These are phyloP conservation scores for Tauraco hartlaubi DNA, from an alignment of 2,797 vertebrate genomes.

Conservation along the genomic window DNA sequence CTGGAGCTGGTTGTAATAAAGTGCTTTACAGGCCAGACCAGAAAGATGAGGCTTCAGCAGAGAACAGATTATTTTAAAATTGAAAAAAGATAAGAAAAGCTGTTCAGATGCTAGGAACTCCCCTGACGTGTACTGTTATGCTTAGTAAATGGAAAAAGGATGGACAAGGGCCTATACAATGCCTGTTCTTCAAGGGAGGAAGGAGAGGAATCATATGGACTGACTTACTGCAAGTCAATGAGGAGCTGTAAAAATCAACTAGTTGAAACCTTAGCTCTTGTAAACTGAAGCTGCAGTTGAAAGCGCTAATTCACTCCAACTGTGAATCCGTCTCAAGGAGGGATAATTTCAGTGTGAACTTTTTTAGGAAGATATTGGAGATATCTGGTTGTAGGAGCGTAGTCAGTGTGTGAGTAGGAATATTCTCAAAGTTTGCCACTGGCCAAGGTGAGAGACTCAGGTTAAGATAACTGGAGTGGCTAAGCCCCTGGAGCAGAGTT, in stretches of 20 bases:
- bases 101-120: not conserved
- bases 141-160: not conserved
- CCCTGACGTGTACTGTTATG: not conserved
- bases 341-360: not conserved
- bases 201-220: not conserved
- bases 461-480: not conserved
- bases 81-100: not conserved
- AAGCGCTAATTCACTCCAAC: not conserved
- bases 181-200: not conserved
- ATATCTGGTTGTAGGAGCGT: not conserved
- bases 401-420: not conserved
- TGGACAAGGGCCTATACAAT: not conserved
- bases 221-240: not conserved
- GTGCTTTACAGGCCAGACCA: fast-evolving
- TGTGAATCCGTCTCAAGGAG: not conserved
- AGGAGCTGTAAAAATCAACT: not conserved
- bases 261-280: not conserved
- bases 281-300: not conserved
- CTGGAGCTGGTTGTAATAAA: too few species aligned
- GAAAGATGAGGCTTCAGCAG: not conserved
- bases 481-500: not conserved
- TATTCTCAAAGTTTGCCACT: not conserved
- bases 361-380: not conserved
- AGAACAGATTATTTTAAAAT: not conserved
- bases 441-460: not conserved